phyloP scores from a whole-genome alignment of 2,113 vertebrate genomes.

The Xenus cinereus region DNA sequence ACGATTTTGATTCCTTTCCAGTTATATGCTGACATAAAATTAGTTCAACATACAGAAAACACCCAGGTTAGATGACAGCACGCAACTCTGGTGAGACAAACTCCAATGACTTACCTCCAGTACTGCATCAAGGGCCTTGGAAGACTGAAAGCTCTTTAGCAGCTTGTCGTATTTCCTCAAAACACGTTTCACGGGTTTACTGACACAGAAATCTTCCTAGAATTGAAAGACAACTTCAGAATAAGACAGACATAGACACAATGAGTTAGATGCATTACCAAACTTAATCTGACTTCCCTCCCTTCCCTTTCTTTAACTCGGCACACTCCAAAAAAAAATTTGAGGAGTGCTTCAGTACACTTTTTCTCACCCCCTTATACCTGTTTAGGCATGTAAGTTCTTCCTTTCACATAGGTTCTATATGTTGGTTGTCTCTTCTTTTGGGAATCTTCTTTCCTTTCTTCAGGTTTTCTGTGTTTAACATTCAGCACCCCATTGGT shows the following conservation, averaged over 20 bases:
- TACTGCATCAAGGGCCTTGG: conserved; percentile 90
- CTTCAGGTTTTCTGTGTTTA: conserved; percentile 87
- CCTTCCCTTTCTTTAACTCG: not conserved
- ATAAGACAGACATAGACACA: not conserved
- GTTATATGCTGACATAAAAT: not conserved
- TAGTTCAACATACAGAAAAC: not conserved
- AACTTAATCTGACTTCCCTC: not conserved
- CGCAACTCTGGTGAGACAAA: not conserved
- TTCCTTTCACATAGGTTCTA: conserved; percentile 89
- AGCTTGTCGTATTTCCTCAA: conserved; percentile 88
- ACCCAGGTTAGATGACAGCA: not conserved
- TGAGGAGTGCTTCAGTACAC: not conserved
- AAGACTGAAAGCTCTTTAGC: conserved; percentile 88
- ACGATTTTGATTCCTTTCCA: not conserved
- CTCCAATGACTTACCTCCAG: conserved; percentile 75
- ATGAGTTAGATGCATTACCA: not conserved
- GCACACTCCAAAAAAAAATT: not conserved
- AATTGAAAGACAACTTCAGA: conserved; percentile 13
- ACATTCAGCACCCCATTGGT: conserved; percentile 91
- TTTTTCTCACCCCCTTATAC: conserved; percentile 53
- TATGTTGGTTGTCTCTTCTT: conserved; percentile 81
- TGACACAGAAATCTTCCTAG: conserved; percentile 92
- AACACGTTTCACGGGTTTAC: conserved; percentile 81
- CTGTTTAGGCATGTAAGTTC: conserved; percentile 87
- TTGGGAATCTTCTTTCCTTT: conserved; percentile 65